A percentile compares a stretch with the other conserved stretches of the same genome.
These are phyloP conservation scores for Leptinotarsa peninsularis DNA, from an alignment of 2,888 invertebrate species.

Conservation along the genomic window DNA sequence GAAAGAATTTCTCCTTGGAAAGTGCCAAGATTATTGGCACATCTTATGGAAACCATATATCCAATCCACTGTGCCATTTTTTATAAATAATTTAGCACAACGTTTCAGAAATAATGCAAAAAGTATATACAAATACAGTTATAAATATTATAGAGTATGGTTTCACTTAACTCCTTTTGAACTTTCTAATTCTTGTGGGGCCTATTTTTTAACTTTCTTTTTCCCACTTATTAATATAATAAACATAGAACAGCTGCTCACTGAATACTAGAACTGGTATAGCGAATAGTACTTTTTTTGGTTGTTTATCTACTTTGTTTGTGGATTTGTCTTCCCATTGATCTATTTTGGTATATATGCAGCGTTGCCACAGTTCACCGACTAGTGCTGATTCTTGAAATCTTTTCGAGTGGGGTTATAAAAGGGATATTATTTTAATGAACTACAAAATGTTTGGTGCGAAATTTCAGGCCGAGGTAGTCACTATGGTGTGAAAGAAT, in stretches of 20 bases:
- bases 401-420: too few species aligned
- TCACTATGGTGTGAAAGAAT: too few species aligned
- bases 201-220: conserved; percentile 3
- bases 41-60: conserved; percentile 86
- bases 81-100: conserved; percentile 39
- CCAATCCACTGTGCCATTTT: conserved; percentile 78
- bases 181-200: background rate
- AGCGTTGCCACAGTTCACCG: background rate
- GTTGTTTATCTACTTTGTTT: background rate
- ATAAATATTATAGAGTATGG: conserved; percentile 10
- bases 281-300: background rate
- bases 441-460: too few species aligned
- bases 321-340: background rate
- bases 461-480: too few species aligned
- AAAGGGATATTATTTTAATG: too few species aligned
- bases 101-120: conserved; percentile 10
- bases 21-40: conserved; percentile 80
- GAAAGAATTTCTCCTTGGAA: conserved; percentile 84
- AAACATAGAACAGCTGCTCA: conserved; percentile 9
- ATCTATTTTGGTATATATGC: background rate
- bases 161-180: conserved; percentile 7
- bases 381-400: background rate
- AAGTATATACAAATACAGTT: conserved; percentile 15
- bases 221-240: background rate
- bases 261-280: background rate